Evolutionary conservation across 2,113 vertebrate genomes (phyloP), one percentile per base, ranked within the genome.

Genomic region (Cyprinus carpio): DNA sequence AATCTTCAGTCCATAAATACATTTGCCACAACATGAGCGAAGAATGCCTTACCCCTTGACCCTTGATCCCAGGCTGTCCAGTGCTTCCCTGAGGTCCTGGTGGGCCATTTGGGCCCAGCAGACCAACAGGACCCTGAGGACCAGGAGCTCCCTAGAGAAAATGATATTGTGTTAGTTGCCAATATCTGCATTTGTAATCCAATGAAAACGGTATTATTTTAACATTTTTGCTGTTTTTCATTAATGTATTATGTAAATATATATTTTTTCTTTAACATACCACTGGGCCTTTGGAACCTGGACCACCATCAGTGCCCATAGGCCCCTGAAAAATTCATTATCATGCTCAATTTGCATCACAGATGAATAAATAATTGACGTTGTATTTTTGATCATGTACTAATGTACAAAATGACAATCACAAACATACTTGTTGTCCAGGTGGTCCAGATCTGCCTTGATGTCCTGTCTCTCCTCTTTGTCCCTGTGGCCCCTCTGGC

Each of bases 31-130:
- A 46, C 43, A 12, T 46, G 11, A 5, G 43, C 11, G 2, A 46
- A 11, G 11, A 46, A 46, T 46, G 10, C 43, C 16, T 95, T 97
- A 99, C 98, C 95, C 92, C 89, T 91, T 97, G 96, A 90, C 98
- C 98, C 94, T 99, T 97, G 85, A 99, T 97, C 51, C 98, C 98
- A 6, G 97, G 96, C 81, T 96, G 96, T 51, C 98, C 98, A 0
- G 96, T 97, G 90, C 96, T 98, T 89, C 98, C 98, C 90, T 98
- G 97, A 67, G 98, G 98, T 88, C 98, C 98, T 82, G 96, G 94
- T 87, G 98, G 97, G 20, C 98, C 98, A 46, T 88, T 87, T 4
- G 98, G 98, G 1, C 98, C 98, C 76, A 93, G 20, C 20, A 95
- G 94, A 3, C 98, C 98, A 25, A 85, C 95, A 82, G 90, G 93